Base-by-base conservation (phyloP, 2,888 invertebrate species). In the Cryptus armator region DNA sequence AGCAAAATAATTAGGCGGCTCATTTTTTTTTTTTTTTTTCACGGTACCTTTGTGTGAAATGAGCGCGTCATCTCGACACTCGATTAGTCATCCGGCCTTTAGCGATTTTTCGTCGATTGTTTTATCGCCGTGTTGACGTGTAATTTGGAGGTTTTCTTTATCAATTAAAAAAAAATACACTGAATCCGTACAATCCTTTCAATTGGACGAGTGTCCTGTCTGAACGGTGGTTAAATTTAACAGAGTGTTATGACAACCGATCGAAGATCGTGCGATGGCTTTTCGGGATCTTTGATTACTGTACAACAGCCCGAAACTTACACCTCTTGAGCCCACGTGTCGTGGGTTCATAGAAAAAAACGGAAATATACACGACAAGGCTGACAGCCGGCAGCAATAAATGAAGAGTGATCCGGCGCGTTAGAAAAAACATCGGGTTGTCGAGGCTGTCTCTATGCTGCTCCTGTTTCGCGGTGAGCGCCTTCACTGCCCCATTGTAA, bases 371-470 rank as follows among this genome's bases (percentile, higher is more conserved):
- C 24, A 66, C 48, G 24, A 64, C 12, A 24, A 80, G 64, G 24
- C 67, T 76, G 85, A 84, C 80, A 74, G 70, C 66, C 43, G 59
- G 48, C 51, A 46, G 53, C 77, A 81, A 89, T 88, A 90, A 90
- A 90, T 91, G 90, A 91, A 88, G 78, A 88, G 70, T 88, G 88
- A 87, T 84, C 81, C 75, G 72, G 70, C 81, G 76, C 70, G 76
- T 24, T 83, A 84, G 84, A 85, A 88, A 88, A 89, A 87, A 89
- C 72, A 19, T 53, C 16, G 37, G 53, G 77, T 82, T 84, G 83
- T 87, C 87, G 76, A 79, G 79, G 87, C 87, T 77, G 71, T 80
- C 87, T 88, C 87, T 89, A 91, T 91, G 91, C 86, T 77, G 86
- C 85, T 87, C 80, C 79, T 78, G 67, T 84, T 86, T 84, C 53